phyloP scores from a whole-genome alignment of 2,888 invertebrate genomes.

The Gymnocheta viridis region DNA sequence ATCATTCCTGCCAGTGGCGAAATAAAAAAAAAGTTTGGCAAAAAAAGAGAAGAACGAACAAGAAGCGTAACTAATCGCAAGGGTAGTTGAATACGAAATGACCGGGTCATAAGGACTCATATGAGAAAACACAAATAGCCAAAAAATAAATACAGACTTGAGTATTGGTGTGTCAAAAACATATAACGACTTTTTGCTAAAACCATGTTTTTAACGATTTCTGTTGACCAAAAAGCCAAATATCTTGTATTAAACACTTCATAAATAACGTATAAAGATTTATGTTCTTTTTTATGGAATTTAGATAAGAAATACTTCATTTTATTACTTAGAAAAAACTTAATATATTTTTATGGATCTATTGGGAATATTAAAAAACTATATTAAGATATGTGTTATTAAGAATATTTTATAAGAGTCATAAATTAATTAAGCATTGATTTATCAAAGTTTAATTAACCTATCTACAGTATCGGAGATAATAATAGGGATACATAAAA shows the following conservation, averaged over 20 bases:
- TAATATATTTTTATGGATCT: slow-evolving; percentile 21
- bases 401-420: background rate
- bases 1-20: slow-evolving; percentile 45
- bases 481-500: too few species aligned
- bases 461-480: too few species aligned
- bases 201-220: slow-evolving; percentile 42
- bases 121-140: background rate
- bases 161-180: slow-evolving; percentile 57
- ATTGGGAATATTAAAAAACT: slow-evolving; percentile 46
- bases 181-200: slow-evolving; percentile 46
- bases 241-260: slow-evolving; percentile 77
- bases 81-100: slow-evolving; percentile 66
- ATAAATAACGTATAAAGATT: slow-evolving; percentile 76
- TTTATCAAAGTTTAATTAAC: slow-evolving; percentile 8
- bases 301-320: slow-evolving; percentile 40
- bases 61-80: slow-evolving; percentile 66
- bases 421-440: slow-evolving; percentile 62
- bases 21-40: slow-evolving; percentile 19
- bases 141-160: background rate
- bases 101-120: slow-evolving; percentile 52
- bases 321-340: background rate
- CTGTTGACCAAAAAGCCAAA: slow-evolving; percentile 20
- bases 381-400: slow-evolving; percentile 14
- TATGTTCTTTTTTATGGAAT: slow-evolving; percentile 72
- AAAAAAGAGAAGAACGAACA: slow-evolving; percentile 9